Percentiles rank a stretch among this genome's conserved stretches.
Evolutionary conservation across 2,113 vertebrate species (phyloP).

Genomic region (Verasper variegatus): DNA sequence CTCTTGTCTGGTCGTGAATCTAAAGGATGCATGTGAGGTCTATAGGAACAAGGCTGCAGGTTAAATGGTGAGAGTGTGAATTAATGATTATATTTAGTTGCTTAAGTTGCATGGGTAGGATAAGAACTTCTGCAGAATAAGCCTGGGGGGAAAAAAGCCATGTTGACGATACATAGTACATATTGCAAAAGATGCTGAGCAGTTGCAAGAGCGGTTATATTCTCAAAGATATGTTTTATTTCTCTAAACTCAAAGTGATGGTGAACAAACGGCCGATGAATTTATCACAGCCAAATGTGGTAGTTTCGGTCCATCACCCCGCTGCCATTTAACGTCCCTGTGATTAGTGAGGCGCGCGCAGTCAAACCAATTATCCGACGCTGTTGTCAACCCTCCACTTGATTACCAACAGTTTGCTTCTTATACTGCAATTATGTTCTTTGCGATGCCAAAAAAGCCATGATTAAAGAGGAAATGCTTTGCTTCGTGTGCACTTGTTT

Average conservation of each 20-base stretch:
- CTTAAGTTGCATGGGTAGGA: not conserved
- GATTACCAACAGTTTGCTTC: slow-evolving; percentile 82
- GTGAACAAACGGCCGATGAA: slow-evolving; percentile 55
- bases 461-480: slow-evolving; percentile 80
- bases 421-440: slow-evolving; percentile 85
- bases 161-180: not conserved
- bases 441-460: slow-evolving; percentile 77
- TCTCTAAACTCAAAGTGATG: slow-evolving; percentile 28
- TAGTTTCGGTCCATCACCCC: slow-evolving; percentile 81
- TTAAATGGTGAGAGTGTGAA: not conserved
- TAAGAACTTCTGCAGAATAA: not conserved
- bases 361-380: slow-evolving; percentile 84
- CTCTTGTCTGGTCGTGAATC: slow-evolving; percentile 14
- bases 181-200: slow-evolving; percentile 1
- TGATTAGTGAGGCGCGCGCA: slow-evolving; percentile 84
- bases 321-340: slow-evolving; percentile 76
- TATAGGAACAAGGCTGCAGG: no score
- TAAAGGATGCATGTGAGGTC: not conserved
- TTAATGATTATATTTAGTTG: no score
- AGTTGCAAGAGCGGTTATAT: not conserved
- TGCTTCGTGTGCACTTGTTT: not conserved
- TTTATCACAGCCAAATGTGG: slow-evolving; percentile 78
- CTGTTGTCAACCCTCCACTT: slow-evolving; percentile 77
- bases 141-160: not conserved
- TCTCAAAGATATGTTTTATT: not conserved